Conservation (phyloP, 1,140 invertebrate species). For the Drosophila athabasca region DNA sequence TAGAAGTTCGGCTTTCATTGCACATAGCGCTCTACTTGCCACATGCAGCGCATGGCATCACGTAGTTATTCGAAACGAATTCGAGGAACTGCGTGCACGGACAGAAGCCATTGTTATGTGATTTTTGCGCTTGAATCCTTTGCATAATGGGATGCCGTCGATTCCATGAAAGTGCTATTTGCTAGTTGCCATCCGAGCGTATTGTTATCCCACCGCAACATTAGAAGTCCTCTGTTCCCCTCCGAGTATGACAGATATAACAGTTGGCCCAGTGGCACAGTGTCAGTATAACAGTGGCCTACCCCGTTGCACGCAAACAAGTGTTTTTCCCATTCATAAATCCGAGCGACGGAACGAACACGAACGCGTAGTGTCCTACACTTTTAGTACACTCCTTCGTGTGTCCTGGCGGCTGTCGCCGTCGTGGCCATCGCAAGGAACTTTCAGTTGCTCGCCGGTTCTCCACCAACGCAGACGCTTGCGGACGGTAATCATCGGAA, state of each 20-base stretch:
- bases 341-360: conserved; percentile 11
- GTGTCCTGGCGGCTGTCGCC: conserved; percentile 5
- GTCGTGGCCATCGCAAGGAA: no score
- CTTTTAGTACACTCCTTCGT: conserved; percentile 43
- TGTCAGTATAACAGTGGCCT: conserved; percentile 17
- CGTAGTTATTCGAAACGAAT: no score
- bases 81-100: no score
- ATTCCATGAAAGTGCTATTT: no score
- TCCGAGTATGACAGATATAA: conserved; percentile 21
- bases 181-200: no score
- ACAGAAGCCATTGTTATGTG: no score
- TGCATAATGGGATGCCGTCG: neutral
- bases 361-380: conserved; percentile 46
- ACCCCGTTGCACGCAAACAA: conserved; percentile 70
- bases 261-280: neutral
- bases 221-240: neutral
- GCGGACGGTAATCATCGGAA: conserved; percentile 24
- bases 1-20: no score
- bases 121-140: no score
- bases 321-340: conserved; percentile 81
- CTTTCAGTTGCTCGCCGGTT: conserved; percentile 69
- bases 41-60: no score
- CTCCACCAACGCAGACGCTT: conserved; percentile 60
- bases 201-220: no score
- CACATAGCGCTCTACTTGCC: no score